Evolutionary conservation across 1,140 invertebrate genomes (phyloP), one percentile per base, ranked within the genome.

Genomic region (Drosophila tani): DNA sequence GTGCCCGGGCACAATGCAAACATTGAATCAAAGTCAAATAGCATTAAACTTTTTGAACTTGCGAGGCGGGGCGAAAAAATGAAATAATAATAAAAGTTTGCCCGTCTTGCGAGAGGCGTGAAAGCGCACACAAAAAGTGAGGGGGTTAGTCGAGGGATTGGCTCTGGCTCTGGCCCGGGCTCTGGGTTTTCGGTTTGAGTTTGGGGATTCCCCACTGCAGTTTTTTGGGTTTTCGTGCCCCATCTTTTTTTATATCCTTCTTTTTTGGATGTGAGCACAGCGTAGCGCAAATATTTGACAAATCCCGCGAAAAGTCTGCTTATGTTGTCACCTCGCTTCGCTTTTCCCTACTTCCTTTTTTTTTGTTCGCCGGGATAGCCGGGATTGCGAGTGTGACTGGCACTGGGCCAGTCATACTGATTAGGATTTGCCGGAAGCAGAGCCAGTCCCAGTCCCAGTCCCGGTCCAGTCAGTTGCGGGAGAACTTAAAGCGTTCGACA

Each of bases 11-110:
- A 71, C 75, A 79, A 79, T 88, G 84, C 84, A 87, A 87, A 87
- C 87, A 87, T 88, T 87, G 84, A 87, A 88, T 87, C 84, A 87
- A 87, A 87, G 85, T 87, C 84, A 87, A 87, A 87, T 79, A 84
- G 83, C 83, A 87, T 87, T 87, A 87, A 87, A 87, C 84, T 83
- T 87, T 82, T 82, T 82, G 78, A 87, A 87, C 84, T 87, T 73
- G 80, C 68, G 67, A 75, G 60, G 75, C 78, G 67, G 62, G 57
- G 60, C 63, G 62, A 76, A 76, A 82, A 82, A 62, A 77, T 74
- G 68, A 68, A 62, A 62, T 66, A 68, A 68, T 69, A 64, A 77
- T 73, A 79, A 79, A 79, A 71, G 75, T 79, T 79, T 55, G 59
- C 76, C 67, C 58, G 58, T 50, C 64, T 64, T 79, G 38, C 41